These are phyloP conservation scores for Sminthurinus aureus DNA, from an alignment of 2,888 invertebrate species.

Conservation along the genomic window DNA sequence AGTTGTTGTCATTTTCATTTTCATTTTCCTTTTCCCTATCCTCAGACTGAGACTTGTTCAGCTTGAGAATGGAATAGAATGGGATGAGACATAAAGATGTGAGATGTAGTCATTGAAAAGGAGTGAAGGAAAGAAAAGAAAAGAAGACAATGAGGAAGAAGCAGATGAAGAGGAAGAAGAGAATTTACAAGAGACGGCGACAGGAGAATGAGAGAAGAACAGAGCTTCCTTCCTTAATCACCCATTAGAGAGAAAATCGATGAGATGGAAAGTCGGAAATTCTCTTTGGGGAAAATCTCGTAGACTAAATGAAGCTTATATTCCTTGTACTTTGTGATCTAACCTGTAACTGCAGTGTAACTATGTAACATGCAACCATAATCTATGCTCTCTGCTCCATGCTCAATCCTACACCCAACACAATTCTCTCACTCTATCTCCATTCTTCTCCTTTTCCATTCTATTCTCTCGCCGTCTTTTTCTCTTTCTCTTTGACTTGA, in stretches of 20 bases:
- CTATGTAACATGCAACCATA: too few species aligned
- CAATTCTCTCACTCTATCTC: too few species aligned
- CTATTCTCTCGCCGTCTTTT: not conserved
- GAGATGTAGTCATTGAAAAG: not conserved
- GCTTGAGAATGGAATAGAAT: too few species aligned
- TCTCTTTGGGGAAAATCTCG: constrained; percentile 29
- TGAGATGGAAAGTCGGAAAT: constrained; percentile 10
- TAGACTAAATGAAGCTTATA: constrained; percentile 33
- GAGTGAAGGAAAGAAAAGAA: not conserved
- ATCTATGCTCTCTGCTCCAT: too few species aligned
- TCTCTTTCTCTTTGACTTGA: not conserved
- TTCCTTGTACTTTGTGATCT: not conserved
- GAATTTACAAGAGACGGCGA: not conserved
- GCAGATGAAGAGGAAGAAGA: not conserved
- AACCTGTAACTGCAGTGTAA: too few species aligned
- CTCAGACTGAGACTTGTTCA: too few species aligned
- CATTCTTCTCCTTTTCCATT: not conserved
- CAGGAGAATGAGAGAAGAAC: not conserved
- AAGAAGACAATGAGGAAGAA: not conserved
- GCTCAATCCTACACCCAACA: too few species aligned
- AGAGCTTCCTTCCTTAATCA: constrained; percentile 29
- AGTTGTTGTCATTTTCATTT: too few species aligned
- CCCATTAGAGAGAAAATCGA: constrained; percentile 27
- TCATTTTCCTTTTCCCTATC: too few species aligned
- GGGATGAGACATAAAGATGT: too few species aligned